Percentiles rank a stretch among this genome's conserved stretches.
phyloP scores from a whole-genome alignment of 2,797 vertebrate species.

The Oceanodroma leucorhoa region DNA sequence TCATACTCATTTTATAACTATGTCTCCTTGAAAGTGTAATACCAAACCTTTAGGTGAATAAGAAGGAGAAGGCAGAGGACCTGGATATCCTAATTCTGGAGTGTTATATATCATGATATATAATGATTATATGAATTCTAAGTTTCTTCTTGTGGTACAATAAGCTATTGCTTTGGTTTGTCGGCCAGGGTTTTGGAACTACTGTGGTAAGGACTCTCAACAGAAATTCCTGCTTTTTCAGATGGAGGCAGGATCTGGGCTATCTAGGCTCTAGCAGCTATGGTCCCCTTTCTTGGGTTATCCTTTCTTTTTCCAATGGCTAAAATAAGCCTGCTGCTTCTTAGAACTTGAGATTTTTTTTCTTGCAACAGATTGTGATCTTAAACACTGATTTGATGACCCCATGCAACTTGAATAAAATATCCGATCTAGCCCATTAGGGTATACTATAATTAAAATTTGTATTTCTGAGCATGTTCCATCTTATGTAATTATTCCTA shows the following conservation, averaged over 20 bases:
- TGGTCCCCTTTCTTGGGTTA: not conserved
- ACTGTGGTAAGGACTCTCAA: not conserved
- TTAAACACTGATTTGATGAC: not conserved
- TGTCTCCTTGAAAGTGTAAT: not conserved
- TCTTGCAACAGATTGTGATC: not conserved
- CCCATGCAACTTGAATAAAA: not conserved
- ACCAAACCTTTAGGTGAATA: not conserved
- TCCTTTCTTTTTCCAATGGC: not conserved
- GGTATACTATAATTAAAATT: not conserved
- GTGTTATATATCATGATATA: not conserved
- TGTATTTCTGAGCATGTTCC: not conserved
- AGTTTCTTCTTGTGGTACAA: not conserved
- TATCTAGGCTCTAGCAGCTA: not conserved
- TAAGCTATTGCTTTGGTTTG: not conserved
- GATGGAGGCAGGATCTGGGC: not conserved
- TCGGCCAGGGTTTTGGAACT: not conserved
- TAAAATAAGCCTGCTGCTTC: not conserved
- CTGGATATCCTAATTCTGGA: not conserved
- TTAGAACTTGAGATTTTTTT: not conserved
- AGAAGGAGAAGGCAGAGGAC: not conserved
- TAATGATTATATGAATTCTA: not conserved
- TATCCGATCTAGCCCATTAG: not conserved
- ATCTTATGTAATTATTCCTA: not conserved
- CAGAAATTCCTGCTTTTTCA: not conserved
- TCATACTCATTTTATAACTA: not conserved